phyloP scores from a whole-genome alignment of 2,888 invertebrate species.

The Latheticus oryzae region DNA sequence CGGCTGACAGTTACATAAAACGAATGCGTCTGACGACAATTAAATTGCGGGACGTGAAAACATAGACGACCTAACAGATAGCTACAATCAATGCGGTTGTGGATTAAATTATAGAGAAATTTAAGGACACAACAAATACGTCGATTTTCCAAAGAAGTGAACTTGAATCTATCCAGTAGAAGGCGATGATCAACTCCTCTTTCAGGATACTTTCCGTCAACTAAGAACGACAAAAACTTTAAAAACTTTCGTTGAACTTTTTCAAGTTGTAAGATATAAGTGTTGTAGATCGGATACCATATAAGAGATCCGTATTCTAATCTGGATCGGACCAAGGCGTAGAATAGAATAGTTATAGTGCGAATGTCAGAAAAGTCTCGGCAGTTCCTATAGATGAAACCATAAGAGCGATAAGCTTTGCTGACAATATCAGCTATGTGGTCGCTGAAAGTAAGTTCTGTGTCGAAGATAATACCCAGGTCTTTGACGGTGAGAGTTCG shows the following conservation, averaged over 20 bases:
- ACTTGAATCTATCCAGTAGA: background rate
- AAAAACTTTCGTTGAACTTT: background rate
- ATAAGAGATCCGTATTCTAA: background rate
- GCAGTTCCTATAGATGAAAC: background rate
- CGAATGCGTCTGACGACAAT: background rate
- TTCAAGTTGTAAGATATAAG: conserved; percentile 3
- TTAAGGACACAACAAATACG: background rate
- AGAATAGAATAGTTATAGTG: background rate
- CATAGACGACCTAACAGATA: background rate
- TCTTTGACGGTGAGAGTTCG: background rate
- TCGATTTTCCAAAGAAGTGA: background rate
- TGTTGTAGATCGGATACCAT: background rate
- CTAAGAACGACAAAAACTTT: background rate
- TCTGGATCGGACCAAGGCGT: background rate
- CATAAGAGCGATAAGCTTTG: background rate
- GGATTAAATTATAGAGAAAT: background rate
- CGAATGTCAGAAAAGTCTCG: background rate
- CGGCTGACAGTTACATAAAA: background rate
- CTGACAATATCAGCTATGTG: background rate
- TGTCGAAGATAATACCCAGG: background rate
- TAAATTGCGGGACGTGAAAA: background rate
- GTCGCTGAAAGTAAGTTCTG: background rate
- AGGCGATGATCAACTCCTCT: background rate
- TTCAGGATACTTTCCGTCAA: background rate
- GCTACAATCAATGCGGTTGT: background rate